phyloP scores from a whole-genome alignment of 2,888 invertebrate genomes.

The Gryllus longicercus region DNA sequence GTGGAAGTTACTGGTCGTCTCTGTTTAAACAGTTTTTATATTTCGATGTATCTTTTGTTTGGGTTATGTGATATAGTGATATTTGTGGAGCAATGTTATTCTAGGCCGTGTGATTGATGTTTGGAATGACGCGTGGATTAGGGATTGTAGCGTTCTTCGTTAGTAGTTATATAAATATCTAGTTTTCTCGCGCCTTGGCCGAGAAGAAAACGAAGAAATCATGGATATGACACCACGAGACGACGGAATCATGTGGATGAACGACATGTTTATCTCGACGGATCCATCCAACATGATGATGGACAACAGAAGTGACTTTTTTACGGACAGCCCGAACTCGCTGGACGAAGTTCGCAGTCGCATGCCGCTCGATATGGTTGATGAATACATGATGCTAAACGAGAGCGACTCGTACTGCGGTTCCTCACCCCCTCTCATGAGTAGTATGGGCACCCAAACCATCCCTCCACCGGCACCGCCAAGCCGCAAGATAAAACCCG shows the following conservation, averaged over 20 bases:
- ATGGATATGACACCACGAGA: constrained; percentile 6
- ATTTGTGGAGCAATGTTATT: not conserved
- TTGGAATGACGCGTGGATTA: not conserved
- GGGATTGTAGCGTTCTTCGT: not conserved
- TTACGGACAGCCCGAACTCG: constrained; percentile 31
- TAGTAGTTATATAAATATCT: not conserved
- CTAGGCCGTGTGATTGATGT: not conserved
- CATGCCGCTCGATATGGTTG: constrained; percentile 42
- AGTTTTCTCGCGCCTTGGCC: not conserved
- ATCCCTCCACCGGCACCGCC: constrained; percentile 50
- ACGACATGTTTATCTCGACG: constrained; percentile 53
- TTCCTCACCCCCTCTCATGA: constrained; percentile 45
- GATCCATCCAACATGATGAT: constrained; percentile 48
- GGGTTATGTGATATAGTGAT: too few relatives aligned
- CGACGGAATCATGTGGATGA: constrained; percentile 65
- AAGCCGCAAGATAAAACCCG: constrained; percentile 66
- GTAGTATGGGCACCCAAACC: constrained; percentile 51
- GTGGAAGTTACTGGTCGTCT: not conserved
- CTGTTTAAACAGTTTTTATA: too few relatives aligned
- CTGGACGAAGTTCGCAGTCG: constrained; percentile 29
- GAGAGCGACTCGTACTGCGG: constrained; percentile 37
- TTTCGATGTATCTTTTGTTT: too few relatives aligned
- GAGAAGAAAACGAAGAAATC: not conserved
- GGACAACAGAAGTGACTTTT: constrained; percentile 38
- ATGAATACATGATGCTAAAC: constrained; percentile 46